phyloP scores from a whole-genome alignment of 2,888 invertebrate species.

The Diplolepis rosae region DNA sequence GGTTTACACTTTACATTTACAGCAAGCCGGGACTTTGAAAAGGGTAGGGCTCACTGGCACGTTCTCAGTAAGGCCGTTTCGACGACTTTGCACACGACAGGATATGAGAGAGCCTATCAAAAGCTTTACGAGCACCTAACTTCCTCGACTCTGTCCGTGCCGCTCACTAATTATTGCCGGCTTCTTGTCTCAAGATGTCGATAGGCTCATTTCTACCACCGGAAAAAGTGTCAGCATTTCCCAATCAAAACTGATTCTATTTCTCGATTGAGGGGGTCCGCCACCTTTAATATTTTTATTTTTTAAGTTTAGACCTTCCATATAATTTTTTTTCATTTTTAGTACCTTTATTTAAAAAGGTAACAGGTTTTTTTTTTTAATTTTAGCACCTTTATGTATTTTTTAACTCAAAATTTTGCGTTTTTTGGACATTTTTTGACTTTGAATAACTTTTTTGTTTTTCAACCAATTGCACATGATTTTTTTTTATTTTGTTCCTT shows the following conservation, averaged over 20 bases:
- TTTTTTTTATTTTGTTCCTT: no score
- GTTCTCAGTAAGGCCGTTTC: slow-evolving; percentile 24
- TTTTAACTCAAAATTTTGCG: no score
- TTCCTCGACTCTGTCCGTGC: slow-evolving; percentile 23
- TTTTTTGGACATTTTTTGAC: no score
- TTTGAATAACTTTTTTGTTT: no score
- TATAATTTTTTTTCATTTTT: no score
- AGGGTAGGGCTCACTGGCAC: slow-evolving; percentile 12
- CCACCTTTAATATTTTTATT: no score
- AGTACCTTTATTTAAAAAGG: no score
- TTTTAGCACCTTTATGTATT: no score
- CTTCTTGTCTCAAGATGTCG: slow-evolving; percentile 25
- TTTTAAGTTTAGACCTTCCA: no score
- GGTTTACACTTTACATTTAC: slow-evolving; percentile 14
- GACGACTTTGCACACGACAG: slow-evolving; percentile 24
- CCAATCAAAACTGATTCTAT: slow-evolving; percentile 5
- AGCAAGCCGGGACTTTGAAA: slow-evolving; percentile 20
- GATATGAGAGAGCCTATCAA: slow-evolving; percentile 30
- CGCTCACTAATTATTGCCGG: slow-evolving; percentile 25
- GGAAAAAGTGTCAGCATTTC: slow-evolving; percentile 18
- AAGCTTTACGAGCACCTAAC: slow-evolving; percentile 26
- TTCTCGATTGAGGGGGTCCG: not conserved
- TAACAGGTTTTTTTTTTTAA: no score
- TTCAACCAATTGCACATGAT: no score
- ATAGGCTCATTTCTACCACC: not conserved